Evolutionary conservation across 2,888 invertebrate genomes (phyloP).

Genomic region (Pachycephus smyrnensis): DNA sequence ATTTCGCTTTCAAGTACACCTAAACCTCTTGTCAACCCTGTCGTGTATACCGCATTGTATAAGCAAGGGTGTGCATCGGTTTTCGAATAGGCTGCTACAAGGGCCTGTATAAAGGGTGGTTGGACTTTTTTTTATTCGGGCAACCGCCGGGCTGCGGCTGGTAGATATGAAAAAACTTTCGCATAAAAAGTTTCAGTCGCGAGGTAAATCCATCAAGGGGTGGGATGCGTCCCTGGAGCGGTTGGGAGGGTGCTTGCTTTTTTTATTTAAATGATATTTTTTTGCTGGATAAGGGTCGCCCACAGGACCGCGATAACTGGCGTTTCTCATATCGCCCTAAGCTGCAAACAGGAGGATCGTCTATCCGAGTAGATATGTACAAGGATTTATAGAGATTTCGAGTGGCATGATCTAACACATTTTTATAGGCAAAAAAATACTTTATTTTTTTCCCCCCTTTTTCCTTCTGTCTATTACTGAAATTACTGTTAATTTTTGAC

Average conservation of each 20-base stretch:
- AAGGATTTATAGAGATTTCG: background rate
- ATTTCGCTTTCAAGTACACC: background rate
- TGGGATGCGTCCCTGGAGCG: background rate
- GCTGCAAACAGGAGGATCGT: background rate
- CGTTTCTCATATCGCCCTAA: constrained; percentile 4
- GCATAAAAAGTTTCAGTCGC: constrained; percentile 13
- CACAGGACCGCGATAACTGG: constrained; percentile 2
- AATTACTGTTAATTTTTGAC: background rate
- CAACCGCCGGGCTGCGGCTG: constrained; percentile 2
- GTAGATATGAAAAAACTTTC: constrained; percentile 19
- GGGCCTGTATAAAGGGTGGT: background rate
- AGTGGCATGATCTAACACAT: background rate
- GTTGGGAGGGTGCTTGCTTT: background rate
- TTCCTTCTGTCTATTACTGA: background rate
- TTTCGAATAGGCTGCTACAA: background rate
- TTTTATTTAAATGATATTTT: constrained; percentile 10
- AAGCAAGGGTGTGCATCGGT: background rate
- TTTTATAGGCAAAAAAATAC: background rate
- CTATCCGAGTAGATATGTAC: background rate
- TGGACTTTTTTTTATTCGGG: background rate
- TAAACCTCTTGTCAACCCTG: background rate
- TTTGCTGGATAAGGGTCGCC: background rate
- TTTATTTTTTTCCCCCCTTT: background rate
- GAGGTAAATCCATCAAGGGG: constrained; percentile 6
- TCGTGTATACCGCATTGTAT: background rate